phyloP scores from a whole-genome alignment of 92 coral and sea anemone genomes.

The Isaurus tuberculatus region DNA sequence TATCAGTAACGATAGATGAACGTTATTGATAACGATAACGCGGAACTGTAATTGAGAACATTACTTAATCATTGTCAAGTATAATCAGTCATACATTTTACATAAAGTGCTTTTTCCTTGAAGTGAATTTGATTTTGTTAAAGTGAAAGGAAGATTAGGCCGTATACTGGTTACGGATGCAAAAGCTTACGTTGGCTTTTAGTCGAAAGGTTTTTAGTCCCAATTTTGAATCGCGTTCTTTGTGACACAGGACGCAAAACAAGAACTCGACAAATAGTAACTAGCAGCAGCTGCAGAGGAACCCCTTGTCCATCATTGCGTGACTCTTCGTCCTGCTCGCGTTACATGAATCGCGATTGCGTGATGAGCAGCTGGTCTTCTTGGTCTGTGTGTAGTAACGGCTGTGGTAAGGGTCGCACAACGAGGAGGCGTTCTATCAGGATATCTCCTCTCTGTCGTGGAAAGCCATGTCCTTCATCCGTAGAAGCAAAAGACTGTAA shows the following conservation, averaged over 20 bases:
- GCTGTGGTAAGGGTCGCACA: slow-evolving; percentile 88
- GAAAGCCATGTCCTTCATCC: slow-evolving; percentile 78
- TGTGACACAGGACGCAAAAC: slow-evolving; percentile 73
- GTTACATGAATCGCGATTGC: slow-evolving; percentile 81
- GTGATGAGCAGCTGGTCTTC: slow-evolving; percentile 86
- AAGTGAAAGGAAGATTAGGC: too few species aligned
- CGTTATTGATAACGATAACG: too few species aligned
- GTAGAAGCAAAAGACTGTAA: slow-evolving; percentile 73
- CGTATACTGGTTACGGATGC: too few species aligned
- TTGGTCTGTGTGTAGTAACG: slow-evolving; percentile 90
- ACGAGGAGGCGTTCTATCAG: slow-evolving; percentile 73
- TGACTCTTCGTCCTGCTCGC: slow-evolving; percentile 64
- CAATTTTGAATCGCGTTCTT: background rate
- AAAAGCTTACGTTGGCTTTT: too few species aligned
- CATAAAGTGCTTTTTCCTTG: too few species aligned
- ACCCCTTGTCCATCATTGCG: slow-evolving; percentile 69
- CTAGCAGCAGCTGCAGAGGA: slow-evolving; percentile 76
- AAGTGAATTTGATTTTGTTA: too few species aligned
- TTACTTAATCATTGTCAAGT: too few species aligned
- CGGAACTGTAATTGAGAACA: too few species aligned
- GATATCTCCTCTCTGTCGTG: slow-evolving; percentile 76
- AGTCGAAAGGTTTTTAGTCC: background rate
- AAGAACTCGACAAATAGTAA: slow-evolving; percentile 68
- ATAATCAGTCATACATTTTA: too few species aligned
- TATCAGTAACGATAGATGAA: too few species aligned